Base-by-base conservation (phyloP, 2,113 vertebrate genomes). In the Onychostoma macrolepis region DNA sequence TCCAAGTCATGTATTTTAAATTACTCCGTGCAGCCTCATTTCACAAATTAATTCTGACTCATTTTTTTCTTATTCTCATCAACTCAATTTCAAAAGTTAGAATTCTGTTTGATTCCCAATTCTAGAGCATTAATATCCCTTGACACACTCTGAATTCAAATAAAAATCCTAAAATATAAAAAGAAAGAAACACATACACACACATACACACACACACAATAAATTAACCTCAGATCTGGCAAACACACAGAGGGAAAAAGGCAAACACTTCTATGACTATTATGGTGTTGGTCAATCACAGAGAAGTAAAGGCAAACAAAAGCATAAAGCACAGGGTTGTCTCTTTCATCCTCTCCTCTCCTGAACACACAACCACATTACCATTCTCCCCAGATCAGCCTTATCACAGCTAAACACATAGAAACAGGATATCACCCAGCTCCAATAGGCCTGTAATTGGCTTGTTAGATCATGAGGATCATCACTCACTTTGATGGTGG, bases 381-480 rank as follows among this genome's bases (percentile, higher is more conserved):
- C 90, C 87, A 89, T 91, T 92, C 93, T 85, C 85, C 74, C 89
- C 83, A 78, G 79, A 88, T 92, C 87, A 48, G 88, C 88, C 90
- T 93, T 92, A 93, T 92, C 91, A 91, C 67, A 85, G 88, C 77
- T 50, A 91, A 93, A 93, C 91, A 93, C 92, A 93, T 84, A 90
- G 89, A 69, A 15, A 21, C 41, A 65, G 41, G 15, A 71, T 28
- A 50, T 43, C 80, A 83, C 43, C 63, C 43, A 21, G 48, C 65
- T 86, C 36, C 28, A 36, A 71, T 48, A 17, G 21, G 78, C 26
- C 85, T 87, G 90, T 93, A 93, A 93, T 92, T 92, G 92, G 91
- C 91, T 87, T 87, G 88, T 88, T 91, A 90, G 71, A 93, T 91
- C 91, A 93, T 85, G 89, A 91, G 89, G 89, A 91, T 92, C 91